These are phyloP conservation scores for Meandrusa payeni DNA, from an alignment of 2,888 invertebrate genomes.

Conservation along the genomic window DNA sequence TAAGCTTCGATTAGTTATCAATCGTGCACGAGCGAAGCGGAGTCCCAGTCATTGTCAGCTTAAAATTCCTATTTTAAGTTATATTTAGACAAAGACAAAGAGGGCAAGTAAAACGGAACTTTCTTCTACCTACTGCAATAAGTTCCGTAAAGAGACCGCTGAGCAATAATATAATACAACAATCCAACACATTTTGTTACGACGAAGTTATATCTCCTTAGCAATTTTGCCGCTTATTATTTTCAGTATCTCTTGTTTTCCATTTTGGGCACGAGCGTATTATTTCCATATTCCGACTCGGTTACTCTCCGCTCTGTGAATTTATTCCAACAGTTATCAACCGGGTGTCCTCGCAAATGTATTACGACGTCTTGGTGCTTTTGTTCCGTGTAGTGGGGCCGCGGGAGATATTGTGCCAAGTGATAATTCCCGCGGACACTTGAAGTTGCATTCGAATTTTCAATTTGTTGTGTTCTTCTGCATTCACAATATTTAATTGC, in stretches of 20 bases:
- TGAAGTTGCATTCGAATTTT: background rate
- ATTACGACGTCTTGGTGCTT: constrained; percentile 3
- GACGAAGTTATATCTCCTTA: constrained; percentile 5
- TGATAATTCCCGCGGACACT: background rate
- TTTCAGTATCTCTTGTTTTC: constrained; percentile 15
- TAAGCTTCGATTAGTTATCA: no score
- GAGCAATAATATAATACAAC: no score
- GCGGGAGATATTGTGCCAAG: background rate
- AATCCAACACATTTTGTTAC: no score
- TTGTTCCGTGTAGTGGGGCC: background rate
- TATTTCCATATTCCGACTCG: constrained; percentile 40
- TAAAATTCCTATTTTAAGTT: no score
- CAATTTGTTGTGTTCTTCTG: background rate
- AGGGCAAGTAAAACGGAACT: no score
- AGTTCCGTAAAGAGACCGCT: no score
- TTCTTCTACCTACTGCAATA: no score
- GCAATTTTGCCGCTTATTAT: constrained; percentile 13
- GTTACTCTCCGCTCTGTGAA: constrained; percentile 1
- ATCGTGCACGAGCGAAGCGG: no score
- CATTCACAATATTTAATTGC: no score
- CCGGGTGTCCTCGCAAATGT: constrained; percentile 2
- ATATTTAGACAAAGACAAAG: no score
- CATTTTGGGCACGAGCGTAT: constrained; percentile 30
- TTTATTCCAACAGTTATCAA: constrained; percentile 11
- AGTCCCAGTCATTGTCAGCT: no score